phyloP scores from a whole-genome alignment of 2,888 invertebrate genomes.

The Amblyjoppa fuscipennis region DNA sequence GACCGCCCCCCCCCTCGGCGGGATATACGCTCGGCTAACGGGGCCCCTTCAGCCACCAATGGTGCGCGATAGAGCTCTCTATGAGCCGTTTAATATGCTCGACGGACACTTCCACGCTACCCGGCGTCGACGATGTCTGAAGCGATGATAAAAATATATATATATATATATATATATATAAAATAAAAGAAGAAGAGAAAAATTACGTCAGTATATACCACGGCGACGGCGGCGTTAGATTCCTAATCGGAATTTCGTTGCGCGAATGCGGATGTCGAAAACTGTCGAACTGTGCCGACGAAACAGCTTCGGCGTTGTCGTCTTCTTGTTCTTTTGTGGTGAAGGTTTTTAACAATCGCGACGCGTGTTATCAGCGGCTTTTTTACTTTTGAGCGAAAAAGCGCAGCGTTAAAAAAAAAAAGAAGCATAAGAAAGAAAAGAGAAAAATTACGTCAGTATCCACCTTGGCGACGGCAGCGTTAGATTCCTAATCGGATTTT shows the following conservation, averaged over 20 bases:
- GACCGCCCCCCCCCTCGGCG: conserved; percentile 75
- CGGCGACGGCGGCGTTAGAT: conserved; percentile 1
- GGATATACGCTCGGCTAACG: conserved; percentile 58
- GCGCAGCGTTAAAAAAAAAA: no score
- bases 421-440: no score
- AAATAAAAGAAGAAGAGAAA: conserved; percentile 39
- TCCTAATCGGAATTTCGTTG: conserved; percentile 19
- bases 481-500: no score
- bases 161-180: no score
- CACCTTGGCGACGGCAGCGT: no score
- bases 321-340: not conserved
- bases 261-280: conserved; percentile 17
- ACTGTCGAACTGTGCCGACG: not conserved
- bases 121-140: conserved; percentile 40
- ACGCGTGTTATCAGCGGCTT: no score
- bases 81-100: conserved; percentile 77
- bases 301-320: not conserved
- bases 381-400: no score
- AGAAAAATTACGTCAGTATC: no score
- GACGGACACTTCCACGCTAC: conserved; percentile 32
- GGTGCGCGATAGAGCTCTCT: conserved; percentile 53
- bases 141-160: conserved; percentile 41
- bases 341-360: no score
- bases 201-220: conserved; percentile 59
- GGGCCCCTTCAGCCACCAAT: conserved; percentile 72